A percentile compares a stretch with the other conserved stretches of the same genome.
Conservation (phyloP, 2,888 invertebrate species). For the Lasioglossum vierecki region DNA sequence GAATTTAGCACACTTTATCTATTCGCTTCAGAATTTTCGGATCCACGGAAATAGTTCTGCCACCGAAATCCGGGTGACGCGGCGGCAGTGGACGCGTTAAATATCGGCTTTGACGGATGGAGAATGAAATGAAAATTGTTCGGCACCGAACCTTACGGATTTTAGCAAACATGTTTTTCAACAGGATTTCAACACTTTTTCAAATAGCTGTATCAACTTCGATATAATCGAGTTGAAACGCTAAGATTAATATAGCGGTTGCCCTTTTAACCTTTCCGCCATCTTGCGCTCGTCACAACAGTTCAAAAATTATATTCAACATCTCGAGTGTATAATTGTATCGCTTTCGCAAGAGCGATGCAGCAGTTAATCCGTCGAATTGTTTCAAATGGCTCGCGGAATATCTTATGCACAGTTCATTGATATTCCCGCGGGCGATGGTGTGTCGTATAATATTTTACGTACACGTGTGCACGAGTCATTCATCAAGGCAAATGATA, state of each 20-base stretch:
- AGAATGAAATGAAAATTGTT: neutral
- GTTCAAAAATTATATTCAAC: neutral
- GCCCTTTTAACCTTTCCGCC: neutral
- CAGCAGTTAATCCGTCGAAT: conserved; percentile 1
- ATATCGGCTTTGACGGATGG: too few relatives aligned
- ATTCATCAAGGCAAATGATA: conserved; percentile 58
- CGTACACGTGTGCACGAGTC: conserved; percentile 38
- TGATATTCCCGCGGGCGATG: conserved; percentile 20
- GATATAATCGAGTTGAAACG: neutral
- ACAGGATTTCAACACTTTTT: neutral
- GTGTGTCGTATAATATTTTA: conserved; percentile 47
- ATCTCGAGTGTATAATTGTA: neutral
- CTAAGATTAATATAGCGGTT: neutral
- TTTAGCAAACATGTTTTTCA: neutral
- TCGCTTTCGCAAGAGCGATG: neutral
- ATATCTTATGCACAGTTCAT: conserved; percentile 19
- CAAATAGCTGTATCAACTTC: too few relatives aligned
- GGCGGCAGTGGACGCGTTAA: too few relatives aligned
- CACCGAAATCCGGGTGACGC: neutral
- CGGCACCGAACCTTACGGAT: neutral
- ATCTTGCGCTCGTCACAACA: neutral
- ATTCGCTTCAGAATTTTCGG: neutral
- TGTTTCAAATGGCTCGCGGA: neutral
- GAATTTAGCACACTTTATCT: neutral
- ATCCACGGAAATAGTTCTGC: neutral